Base-by-base conservation (phyloP, 1,140 invertebrate genomes). In the Zaprionus kolodkinae region DNA sequence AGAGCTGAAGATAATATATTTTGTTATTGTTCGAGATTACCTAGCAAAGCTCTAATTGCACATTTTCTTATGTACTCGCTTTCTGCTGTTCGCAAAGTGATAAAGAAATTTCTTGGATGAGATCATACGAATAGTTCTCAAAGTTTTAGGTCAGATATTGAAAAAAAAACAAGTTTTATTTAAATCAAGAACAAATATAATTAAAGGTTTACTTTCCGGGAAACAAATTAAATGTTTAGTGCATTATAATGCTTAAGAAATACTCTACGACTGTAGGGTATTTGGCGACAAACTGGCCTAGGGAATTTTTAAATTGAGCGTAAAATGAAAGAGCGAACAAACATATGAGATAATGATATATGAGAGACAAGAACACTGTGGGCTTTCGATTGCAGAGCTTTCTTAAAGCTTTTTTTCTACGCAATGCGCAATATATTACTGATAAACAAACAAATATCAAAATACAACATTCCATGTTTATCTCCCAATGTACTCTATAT, bases 401-500 rank as follows among this genome's bases (percentile, higher is more conserved):
- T 17, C 9, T 12, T 13, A 10, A 33, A 64, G 68, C 50, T 52
- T 35, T 69, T 17, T 13, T 21, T n/a, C n/a, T n/a, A n/a, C 21
- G 21, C 6, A 56, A 43, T 57, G 61, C 69, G 52, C 56, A n/a
- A 21, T 15, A 57, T 38, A 27, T 55, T 38, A 17, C 11, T 57
- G 54, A 40, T 45, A 45, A 45, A 45, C 7, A 45, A 45, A 45
- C 7, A 45, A 3, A 45, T 6, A 15, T 45, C n/a, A n/a, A n/a
- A n/a, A n/a, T n/a, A n/a, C n/a, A n/a, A n/a, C 9, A 57, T 21
- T 6, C 25, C n/a, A 48, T 57, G 48, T 64, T 27, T 64, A 71
- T 71, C 38, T 55, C 3, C 6, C 7, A 12, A 27, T 11, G 40
- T 1, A 56, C 17, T 10, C 11, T 5, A 30, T n/a, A n/a, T 13